Conservation (phyloP, 2,888 invertebrate genomes). For the Drosophila glabriapex region DNA sequence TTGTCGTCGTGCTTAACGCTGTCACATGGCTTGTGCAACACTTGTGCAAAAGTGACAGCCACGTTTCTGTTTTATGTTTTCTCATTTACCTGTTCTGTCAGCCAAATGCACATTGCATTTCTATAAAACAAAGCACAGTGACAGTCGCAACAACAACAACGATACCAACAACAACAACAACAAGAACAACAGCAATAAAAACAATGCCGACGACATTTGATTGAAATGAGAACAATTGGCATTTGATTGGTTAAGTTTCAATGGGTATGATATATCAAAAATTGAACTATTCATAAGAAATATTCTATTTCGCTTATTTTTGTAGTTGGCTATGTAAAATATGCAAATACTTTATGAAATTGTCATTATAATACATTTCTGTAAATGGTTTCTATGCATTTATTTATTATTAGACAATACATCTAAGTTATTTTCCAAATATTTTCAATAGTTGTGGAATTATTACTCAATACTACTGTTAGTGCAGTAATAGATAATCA, state of each 20-base stretch:
- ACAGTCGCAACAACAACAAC: constrained; percentile 17
- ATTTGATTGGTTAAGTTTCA: constrained; percentile 10
- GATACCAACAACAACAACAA: neutral
- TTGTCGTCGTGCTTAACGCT: constrained; percentile 6
- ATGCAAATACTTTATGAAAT: neutral
- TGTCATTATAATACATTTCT: neutral
- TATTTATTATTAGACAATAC: neutral
- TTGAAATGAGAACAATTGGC: constrained; percentile 11
- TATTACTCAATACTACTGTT: no score
- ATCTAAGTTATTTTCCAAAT: neutral
- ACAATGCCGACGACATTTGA: constrained; percentile 3
- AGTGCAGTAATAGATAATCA: no score
- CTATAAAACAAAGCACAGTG: constrained; percentile 23
- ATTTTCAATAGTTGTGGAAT: neutral
- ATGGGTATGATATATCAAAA: neutral
- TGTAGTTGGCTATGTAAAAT: neutral
- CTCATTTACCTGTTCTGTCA: constrained; percentile 43
- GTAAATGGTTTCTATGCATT: neutral
- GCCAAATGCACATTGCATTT: constrained; percentile 47
- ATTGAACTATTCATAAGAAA: neutral
- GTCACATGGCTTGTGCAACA: constrained; percentile 37
- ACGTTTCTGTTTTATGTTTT: constrained; percentile 38
- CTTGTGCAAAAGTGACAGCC: constrained; percentile 34
- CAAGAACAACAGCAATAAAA: neutral
- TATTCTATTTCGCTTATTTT: neutral